phyloP scores from a whole-genome alignment of 2,888 invertebrate genomes.

The Hyles lineata region DNA sequence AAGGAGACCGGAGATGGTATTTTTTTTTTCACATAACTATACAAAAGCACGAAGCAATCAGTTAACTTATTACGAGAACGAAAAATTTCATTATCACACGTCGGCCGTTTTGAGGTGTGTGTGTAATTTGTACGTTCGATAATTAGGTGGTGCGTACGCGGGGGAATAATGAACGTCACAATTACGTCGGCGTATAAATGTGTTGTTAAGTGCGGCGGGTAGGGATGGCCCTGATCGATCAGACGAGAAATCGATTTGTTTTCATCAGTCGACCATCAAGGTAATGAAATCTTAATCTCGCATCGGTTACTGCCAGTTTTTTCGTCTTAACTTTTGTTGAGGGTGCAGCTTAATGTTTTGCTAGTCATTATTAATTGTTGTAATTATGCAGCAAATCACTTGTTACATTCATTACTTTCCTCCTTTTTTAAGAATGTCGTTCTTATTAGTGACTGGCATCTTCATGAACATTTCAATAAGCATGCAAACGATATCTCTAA shows the following conservation, averaged over 20 bases:
- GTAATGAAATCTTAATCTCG: not conserved
- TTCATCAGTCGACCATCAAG: not conserved
- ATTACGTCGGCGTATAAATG: constrained; percentile 32
- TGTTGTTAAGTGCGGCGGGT: constrained; percentile 30
- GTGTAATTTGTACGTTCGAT: constrained; percentile 54
- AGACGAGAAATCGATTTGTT: constrained; percentile 3
- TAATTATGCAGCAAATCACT: no score
- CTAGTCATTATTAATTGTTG: no score
- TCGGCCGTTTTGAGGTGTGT: constrained; percentile 44
- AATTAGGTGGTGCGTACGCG: constrained; percentile 48
- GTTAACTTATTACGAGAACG: constrained; percentile 46
- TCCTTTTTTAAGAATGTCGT: no score
- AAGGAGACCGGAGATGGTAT: not conserved
- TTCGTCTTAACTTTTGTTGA: not conserved
- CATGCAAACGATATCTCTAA: not conserved
- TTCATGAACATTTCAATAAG: no score
- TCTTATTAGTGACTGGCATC: no score
- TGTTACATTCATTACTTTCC: no score
- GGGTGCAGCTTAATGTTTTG: no score
- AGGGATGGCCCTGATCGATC: constrained; percentile 16
- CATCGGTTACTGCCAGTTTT: not conserved
- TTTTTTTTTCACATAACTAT: constrained; percentile 23
- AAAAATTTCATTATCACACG: constrained; percentile 49
- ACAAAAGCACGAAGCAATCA: constrained; percentile 37
- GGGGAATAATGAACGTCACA: constrained; percentile 40